These are phyloP conservation scores for Eustalomyia histrio DNA, from an alignment of 2,888 invertebrate species.

Conservation along the genomic window DNA sequence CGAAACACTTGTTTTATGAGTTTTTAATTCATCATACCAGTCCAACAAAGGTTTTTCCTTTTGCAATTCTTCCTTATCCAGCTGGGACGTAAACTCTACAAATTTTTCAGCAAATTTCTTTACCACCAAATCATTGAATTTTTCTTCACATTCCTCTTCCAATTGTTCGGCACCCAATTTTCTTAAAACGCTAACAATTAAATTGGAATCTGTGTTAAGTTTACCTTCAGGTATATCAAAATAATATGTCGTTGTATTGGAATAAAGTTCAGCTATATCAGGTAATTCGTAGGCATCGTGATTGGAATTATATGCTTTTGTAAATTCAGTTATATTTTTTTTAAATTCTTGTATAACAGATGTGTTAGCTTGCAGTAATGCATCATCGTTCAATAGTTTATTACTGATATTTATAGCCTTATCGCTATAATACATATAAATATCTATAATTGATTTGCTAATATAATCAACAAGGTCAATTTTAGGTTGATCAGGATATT, in stretches of 20 bases:
- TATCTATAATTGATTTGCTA: too few species aligned
- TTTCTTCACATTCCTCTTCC: constrained; percentile 20
- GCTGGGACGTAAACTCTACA: constrained; percentile 31
- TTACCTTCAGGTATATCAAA: constrained; percentile 19
- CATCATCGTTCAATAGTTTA: constrained; percentile 46
- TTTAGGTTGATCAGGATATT: too few species aligned
- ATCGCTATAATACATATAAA: constrained; percentile 10
- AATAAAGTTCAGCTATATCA: constrained; percentile 45
- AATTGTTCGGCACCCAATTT: constrained; percentile 43
- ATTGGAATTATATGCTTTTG: constrained; percentile 25
- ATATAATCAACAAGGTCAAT: too few species aligned
- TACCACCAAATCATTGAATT: constrained; percentile 27
- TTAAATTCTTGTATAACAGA: background rate
- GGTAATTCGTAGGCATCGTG: constrained; percentile 23
- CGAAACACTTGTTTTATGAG: background rate
- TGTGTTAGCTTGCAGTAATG: background rate
- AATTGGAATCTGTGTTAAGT: background rate
- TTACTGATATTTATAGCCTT: constrained; percentile 29
- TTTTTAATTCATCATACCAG: constrained; percentile 52
- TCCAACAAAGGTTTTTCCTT: constrained; percentile 38
- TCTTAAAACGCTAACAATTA: constrained; percentile 32
- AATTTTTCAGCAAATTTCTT: constrained; percentile 30
- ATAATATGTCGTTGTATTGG: constrained; percentile 43
- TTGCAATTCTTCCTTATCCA: constrained; percentile 13
- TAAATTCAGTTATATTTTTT: constrained; percentile 39